Conservation (phyloP, 2,888 invertebrate species). For the Amphipoea lucens region DNA sequence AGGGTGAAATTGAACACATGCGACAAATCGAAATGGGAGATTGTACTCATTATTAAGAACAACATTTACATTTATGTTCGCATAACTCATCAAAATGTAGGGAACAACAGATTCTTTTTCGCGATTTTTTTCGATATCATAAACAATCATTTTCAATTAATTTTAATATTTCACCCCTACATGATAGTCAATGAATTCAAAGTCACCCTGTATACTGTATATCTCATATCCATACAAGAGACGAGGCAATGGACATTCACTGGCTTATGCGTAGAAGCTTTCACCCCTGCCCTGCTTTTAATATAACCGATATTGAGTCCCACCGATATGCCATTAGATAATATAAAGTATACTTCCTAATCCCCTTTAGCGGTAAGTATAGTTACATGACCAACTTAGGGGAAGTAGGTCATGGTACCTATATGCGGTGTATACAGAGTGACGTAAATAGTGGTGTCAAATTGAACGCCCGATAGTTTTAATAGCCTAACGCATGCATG, state of each 20-base stretch:
- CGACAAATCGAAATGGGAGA: no score
- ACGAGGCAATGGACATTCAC: background rate
- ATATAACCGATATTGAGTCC: slow-evolving; percentile 34
- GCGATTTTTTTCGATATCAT: no score
- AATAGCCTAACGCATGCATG: background rate
- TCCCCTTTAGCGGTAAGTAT: slow-evolving; percentile 37
- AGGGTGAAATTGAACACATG: no score
- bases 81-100: no score
- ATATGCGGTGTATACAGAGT: slow-evolving; percentile 15
- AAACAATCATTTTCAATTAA: no score
- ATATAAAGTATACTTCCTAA: slow-evolving; percentile 46
- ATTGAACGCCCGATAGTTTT: background rate
- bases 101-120: no score
- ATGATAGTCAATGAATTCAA: background rate
- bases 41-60: no score
- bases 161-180: no score
- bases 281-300: slow-evolving; percentile 32
- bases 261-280: slow-evolving; percentile 21
- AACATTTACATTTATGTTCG: no score
- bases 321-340: slow-evolving; percentile 32
- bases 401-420: slow-evolving; percentile 36
- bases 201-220: background rate
- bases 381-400: slow-evolving; percentile 31
- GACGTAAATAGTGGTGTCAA: background rate
- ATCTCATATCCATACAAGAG: background rate